Evolutionary conservation across 2,113 vertebrate genomes (phyloP), one percentile per base, ranked within the genome.

Genomic region (Chrysemys picta): DNA sequence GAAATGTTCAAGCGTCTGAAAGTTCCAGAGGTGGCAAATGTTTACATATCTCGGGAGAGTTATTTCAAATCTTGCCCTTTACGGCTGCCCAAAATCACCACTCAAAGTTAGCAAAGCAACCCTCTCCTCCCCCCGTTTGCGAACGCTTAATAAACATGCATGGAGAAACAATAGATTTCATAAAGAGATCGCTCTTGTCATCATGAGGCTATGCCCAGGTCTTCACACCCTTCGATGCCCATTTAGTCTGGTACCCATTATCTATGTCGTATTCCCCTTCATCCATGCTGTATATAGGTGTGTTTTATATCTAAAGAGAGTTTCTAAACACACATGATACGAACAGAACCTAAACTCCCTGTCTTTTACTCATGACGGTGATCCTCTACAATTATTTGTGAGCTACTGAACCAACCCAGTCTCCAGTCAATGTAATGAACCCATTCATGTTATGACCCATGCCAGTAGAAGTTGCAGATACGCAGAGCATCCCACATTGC

Each of bases 131-230:
- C 85, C 87, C 75, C 80, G 19, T 21, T 80, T 2, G 35, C 82
- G 94, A 88, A 96, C 85, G 85, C 94, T 95, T 80, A 53, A 90
- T 94, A 90, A 95, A 96, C 85, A 92, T 2, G 5, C 94, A 85
- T 82, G 85, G 85, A 89, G 92, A 89, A 95, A 84, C 22, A 86
- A 54, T 59, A 82, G 90, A 38, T 88, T 85, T 62, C 56, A 62
- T 42, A 42, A 75, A 91, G 90, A 76, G 31, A 0, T 80, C 1
- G 78, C 89, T 80, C 2, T 9, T 80, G 80, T 75, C n/a, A 75
- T 56, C 85, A 47, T 2, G 16, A 87, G 90, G 80, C 94, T 88
- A 75, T 94, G 65, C 88, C 29, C 54, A 89, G 83, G 90, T 56
- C 94, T 17, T 80, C 94, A 65, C 83, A 31, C 57, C 80, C 80